A percentile compares a stretch with the other conserved stretches of the same genome.
Conservation (phyloP, 2,797 vertebrate species). For the Anas georgica region DNA sequence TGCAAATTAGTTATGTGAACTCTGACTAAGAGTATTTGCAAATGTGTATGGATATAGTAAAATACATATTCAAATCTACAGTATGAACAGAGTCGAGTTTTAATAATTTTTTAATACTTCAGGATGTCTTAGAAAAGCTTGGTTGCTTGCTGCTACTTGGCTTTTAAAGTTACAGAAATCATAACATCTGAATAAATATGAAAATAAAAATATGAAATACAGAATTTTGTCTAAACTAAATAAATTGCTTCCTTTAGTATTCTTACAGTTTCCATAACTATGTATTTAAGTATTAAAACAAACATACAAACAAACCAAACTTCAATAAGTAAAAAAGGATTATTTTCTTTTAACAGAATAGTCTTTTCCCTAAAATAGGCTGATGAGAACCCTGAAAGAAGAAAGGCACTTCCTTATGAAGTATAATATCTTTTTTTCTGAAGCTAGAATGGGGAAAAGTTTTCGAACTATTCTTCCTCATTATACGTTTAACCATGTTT, state of each 20-base stretch:
- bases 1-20: neutral
- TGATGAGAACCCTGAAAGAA: neutral
- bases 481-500: accelerated
- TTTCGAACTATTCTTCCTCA: neutral
- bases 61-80: neutral
- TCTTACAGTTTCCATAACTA: neutral
- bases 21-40: neutral
- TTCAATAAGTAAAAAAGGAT: neutral
- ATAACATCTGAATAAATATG: neutral
- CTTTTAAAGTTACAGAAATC: neutral
- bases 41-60: neutral
- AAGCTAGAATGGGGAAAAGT: neutral
- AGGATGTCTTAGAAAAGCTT: neutral
- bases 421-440: neutral
- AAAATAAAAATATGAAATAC: neutral
- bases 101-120: neutral
- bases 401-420: neutral
- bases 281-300: neutral
- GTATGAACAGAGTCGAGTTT: neutral
- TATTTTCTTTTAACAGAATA: neutral
- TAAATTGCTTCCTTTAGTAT: neutral
- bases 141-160: neutral
- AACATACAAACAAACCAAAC: too few species aligned
- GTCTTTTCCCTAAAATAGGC: neutral
- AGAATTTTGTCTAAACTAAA: neutral